These are phyloP conservation scores for Ditylenchus dipsaci DNA, from an alignment of 1,140 invertebrate species.

Conservation along the genomic window DNA sequence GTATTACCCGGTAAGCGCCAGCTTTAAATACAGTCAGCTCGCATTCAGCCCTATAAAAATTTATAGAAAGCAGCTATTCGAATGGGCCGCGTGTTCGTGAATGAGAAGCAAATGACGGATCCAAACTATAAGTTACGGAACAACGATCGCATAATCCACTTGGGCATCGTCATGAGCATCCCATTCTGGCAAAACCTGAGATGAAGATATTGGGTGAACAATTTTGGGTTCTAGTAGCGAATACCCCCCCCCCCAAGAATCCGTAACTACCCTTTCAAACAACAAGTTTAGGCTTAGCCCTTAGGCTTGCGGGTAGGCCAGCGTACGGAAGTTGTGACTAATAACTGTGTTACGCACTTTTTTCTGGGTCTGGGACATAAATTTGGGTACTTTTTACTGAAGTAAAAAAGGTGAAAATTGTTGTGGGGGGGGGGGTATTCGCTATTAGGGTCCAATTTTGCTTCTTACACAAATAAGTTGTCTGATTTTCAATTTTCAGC, in stretches of 20 bases:
- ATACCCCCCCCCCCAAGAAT: no score
- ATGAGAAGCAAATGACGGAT: conserved; percentile 80
- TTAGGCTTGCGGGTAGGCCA: no score
- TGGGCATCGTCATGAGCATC: conserved; percentile 65
- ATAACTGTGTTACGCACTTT: no score
- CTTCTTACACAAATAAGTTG: no score
- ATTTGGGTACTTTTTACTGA: not conserved
- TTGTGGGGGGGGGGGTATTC: no score
- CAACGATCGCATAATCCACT: conserved; percentile 89
- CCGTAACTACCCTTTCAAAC: no score
- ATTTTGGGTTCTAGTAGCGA: conserved; percentile 6
- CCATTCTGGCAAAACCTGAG: conserved; percentile 26
- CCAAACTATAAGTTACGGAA: conserved; percentile 83
- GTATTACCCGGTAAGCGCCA: conserved; percentile 58
- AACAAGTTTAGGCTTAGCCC: no score
- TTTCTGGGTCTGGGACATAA: no score
- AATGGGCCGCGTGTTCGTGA: conserved; percentile 83
- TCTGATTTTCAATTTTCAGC: conserved; percentile 70
- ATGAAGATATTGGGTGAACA: not conserved
- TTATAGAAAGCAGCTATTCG: conserved; percentile 76
- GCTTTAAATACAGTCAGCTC: conserved; percentile 70
- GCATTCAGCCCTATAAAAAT: conserved; percentile 34
- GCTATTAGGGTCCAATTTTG: no score
- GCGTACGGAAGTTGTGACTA: no score
- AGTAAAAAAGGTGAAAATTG: no score